A percentile compares a stretch with the other conserved stretches of the same genome.
phyloP scores from a whole-genome alignment of 2,888 invertebrate species.

The Agrotis segetum region DNA sequence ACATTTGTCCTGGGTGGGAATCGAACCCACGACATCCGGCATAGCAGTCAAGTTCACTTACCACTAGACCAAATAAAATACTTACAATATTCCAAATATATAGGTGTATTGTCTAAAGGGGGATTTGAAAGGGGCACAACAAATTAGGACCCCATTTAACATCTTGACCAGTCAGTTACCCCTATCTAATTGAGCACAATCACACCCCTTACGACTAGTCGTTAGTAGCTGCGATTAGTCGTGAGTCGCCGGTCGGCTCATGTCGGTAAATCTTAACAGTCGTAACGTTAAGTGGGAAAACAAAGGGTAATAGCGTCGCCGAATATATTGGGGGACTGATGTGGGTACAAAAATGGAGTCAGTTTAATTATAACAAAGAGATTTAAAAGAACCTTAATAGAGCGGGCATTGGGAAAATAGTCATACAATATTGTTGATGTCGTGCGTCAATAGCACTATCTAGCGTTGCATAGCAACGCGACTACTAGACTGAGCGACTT shows the following conservation, averaged over 20 bases:
- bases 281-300: constrained; percentile 61
- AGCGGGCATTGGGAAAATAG: no score
- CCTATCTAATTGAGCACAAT: constrained; percentile 56
- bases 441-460: no score
- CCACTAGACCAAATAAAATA: no score
- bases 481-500: no score
- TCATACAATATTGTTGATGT: no score
- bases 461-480: no score
- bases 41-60: no score
- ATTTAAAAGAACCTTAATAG: no score
- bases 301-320: constrained; percentile 52
- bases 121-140: constrained; percentile 41
- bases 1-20: no score
- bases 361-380: no score
- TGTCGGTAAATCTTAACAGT: constrained; percentile 60
- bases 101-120: constrained; percentile 13
- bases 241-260: constrained; percentile 15
- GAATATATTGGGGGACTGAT: constrained; percentile 30
- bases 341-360: background rate
- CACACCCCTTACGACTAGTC: constrained; percentile 59
- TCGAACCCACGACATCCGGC: no score
- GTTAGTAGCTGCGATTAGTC: constrained; percentile 60
- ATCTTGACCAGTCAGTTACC: constrained; percentile 61
- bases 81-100: no score
- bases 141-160: constrained; percentile 59